phyloP scores from a whole-genome alignment of 2,888 invertebrate species.

The Pandemis corylana region DNA sequence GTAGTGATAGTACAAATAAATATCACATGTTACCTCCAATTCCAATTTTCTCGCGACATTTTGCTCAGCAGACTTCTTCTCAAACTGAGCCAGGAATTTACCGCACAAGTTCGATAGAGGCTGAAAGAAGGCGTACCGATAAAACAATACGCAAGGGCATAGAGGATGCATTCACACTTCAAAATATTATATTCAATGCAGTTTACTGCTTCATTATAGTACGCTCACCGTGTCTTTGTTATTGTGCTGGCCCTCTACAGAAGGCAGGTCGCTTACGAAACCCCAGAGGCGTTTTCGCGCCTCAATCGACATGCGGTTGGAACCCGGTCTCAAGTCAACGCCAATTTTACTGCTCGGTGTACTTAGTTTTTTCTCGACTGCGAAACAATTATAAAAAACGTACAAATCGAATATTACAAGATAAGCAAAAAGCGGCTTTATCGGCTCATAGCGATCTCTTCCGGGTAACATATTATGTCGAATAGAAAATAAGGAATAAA shows the following conservation, averaged over 20 bases:
- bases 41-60: constrained; percentile 10
- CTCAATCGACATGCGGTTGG: constrained; percentile 69
- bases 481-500: background rate
- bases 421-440: background rate
- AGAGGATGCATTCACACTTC: too few species aligned
- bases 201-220: too few species aligned
- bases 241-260: constrained; percentile 47
- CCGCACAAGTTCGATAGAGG: constrained; percentile 84
- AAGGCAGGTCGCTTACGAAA: constrained; percentile 68
- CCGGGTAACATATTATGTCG: background rate
- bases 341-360: constrained; percentile 81
- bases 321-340: constrained; percentile 68
- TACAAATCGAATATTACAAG: background rate
- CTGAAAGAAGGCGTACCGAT: constrained; percentile 56
- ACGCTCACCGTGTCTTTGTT: constrained; percentile 62
- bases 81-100: constrained; percentile 74
- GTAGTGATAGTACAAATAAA: background rate
- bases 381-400: background rate
- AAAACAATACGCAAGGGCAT: background rate
- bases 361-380: constrained; percentile 63
- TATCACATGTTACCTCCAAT: constrained; percentile 2
- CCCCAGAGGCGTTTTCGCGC: constrained; percentile 73
- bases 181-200: too few species aligned
- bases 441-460: background rate
- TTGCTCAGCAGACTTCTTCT: constrained; percentile 49